Conservation (phyloP, 92 coral and sea anemone genomes). For the Epizoanthus illoricatus region DNA sequence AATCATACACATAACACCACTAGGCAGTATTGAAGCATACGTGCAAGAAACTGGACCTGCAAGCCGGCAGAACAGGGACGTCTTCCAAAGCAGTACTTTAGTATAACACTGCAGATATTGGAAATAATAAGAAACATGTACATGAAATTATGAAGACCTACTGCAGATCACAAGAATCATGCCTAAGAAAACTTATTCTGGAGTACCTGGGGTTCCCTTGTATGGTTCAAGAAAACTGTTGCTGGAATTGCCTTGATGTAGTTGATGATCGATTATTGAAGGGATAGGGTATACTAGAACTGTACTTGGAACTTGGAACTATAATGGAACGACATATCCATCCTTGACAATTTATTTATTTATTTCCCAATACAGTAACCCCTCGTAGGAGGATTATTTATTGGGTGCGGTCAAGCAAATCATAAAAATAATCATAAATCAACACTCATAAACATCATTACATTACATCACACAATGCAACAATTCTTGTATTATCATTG, state of each 20-base stretch:
- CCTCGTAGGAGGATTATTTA: too few relatives aligned
- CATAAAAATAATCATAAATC: too few relatives aligned
- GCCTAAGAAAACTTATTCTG: conserved; percentile 45
- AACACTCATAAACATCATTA: too few relatives aligned
- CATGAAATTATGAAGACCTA: conserved; percentile 52
- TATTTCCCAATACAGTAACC: too few relatives aligned
- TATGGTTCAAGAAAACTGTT: conserved; percentile 39
- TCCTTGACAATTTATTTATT: too few relatives aligned
- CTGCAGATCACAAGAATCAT: conserved; percentile 43
- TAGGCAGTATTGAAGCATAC: conserved; percentile 29
- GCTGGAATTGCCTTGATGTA: conserved; percentile 49
- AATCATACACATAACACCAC: conserved; percentile 42
- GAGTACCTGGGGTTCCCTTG: conserved; percentile 41
- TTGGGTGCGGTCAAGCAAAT: too few relatives aligned
- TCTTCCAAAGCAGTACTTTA: conserved; percentile 17
- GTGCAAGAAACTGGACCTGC: conserved; percentile 41
- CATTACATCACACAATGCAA: too few relatives aligned
- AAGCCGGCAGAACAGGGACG: conserved; percentile 23
- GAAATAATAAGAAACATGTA: conserved; percentile 32
- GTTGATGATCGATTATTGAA: conserved; percentile 17
- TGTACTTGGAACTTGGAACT: too few relatives aligned
- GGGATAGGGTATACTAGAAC: too few relatives aligned
- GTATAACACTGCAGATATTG: conserved; percentile 34
- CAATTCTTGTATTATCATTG: too few relatives aligned
- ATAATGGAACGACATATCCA: too few relatives aligned